Evolutionary conservation across 1,140 invertebrate species (phyloP).

Genomic region (Hestina assimilis): DNA sequence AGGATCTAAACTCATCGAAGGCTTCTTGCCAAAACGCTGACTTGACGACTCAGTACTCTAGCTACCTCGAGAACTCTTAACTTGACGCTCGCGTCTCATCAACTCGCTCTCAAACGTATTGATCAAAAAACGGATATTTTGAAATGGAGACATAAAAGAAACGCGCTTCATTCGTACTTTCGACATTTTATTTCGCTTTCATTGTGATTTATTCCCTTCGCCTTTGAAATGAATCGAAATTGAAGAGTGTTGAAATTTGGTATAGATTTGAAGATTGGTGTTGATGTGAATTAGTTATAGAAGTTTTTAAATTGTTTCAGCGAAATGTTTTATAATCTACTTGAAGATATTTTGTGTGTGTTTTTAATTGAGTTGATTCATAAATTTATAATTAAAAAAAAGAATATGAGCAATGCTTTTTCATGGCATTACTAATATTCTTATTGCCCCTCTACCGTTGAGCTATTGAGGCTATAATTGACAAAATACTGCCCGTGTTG

Average conservation of each 20-base stretch:
- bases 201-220: neutral
- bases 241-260: neutral
- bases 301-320: neutral
- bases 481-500: no score
- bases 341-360: no score
- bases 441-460: no score
- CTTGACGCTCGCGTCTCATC: conserved; percentile 9
- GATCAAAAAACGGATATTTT: conserved; percentile 20
- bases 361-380: no score
- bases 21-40: conserved; percentile 13
- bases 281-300: neutral
- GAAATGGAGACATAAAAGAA: conserved; percentile 11
- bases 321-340: no score
- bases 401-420: no score
- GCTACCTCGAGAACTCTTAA: conserved; percentile 7
- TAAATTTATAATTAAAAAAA: no score
- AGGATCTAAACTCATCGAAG: conserved; percentile 1
- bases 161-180: neutral
- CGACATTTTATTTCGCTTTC: neutral
- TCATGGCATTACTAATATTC: no score
- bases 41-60: conserved; percentile 7
- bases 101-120: conserved; percentile 8
- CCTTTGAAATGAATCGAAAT: neutral
- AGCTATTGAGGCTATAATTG: no score
- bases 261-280: neutral